Evolutionary conservation across 2,888 invertebrate genomes (phyloP), one percentile per base, ranked within the genome.

Genomic region (Caenorhabditis sp.): DNA sequence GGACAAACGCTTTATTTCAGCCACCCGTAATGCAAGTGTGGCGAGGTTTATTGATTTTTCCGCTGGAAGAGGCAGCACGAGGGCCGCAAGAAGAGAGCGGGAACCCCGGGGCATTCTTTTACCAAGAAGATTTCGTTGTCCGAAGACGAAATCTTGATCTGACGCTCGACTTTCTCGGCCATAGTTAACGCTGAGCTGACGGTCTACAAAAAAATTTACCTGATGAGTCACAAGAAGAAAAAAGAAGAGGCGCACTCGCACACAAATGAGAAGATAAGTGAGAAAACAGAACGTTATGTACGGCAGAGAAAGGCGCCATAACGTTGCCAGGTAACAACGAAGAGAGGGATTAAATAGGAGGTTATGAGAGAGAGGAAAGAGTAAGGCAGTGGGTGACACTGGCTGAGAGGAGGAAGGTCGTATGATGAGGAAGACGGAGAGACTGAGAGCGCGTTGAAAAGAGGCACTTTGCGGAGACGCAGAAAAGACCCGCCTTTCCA

Each of bases 61-160:
- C 24, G 13, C 15, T 15, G 27, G 3, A 7, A 43, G 20, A 41
- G 15, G 56, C 46, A n/a, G n/a, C 24, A 22, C 27, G 41, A 39
- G 24, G n/a, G n/a, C n/a, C n/a, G n/a, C n/a, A n/a, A n/a, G n/a
- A n/a, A 55, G 6, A 11, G 11, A 8, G 24, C 24, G 2, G 9
- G 35, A 9, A 35, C 35, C 6, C 35, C 35, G n/a, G n/a, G n/a
- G n/a, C n/a, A n/a, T 35, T 35, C 35, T 35, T 35, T 65, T 22
- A 78, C 78, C 30, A 72, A 59, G 78, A 84, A 81, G 17, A 41
- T 52, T 45, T 84, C 84, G 24, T 77, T 74, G 58, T 84, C 84
- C 45, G 81, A 81, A 32, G 83, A 83, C 35, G 68, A 45, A 26
- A 83, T 74, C 59, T 83, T 81, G 61, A 82, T 73, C 20, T 32